phyloP scores from a whole-genome alignment of 2,113 vertebrate species.

The Osmerus mordax region DNA sequence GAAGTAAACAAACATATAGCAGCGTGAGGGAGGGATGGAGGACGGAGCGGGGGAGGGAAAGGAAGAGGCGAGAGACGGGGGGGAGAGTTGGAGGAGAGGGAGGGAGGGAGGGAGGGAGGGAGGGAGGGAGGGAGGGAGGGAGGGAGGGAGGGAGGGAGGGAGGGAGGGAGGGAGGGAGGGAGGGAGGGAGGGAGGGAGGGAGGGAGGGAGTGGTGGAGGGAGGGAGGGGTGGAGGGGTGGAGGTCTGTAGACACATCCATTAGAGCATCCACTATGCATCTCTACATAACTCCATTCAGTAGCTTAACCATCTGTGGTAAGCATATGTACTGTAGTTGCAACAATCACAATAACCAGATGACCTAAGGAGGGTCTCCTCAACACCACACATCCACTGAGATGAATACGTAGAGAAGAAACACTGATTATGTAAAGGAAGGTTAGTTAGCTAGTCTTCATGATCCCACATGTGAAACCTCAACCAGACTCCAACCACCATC shows the following conservation, averaged over 20 bases:
- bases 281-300: no score
- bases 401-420: no score
- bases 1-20: conserved; percentile 19
- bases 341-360: no score
- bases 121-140: background rate
- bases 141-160: background rate
- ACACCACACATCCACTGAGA: no score
- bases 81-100: background rate
- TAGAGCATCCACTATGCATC: background rate
- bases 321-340: no score
- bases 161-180: background rate
- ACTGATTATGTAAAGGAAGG: no score
- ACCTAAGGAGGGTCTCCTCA: no score
- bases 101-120: background rate
- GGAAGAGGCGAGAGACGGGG: no score
- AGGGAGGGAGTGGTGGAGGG: background rate
- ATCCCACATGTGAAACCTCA: no score
- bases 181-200: conserved; percentile 3
- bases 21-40: background rate
- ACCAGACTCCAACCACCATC: no score
- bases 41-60: background rate
- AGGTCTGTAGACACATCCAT: background rate
- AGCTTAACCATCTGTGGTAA: no score
- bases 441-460: no score
- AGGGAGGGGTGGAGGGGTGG: background rate